Evolutionary conservation across 2,888 invertebrate species (phyloP).

Genomic region (Adelphocoris suturalis): DNA sequence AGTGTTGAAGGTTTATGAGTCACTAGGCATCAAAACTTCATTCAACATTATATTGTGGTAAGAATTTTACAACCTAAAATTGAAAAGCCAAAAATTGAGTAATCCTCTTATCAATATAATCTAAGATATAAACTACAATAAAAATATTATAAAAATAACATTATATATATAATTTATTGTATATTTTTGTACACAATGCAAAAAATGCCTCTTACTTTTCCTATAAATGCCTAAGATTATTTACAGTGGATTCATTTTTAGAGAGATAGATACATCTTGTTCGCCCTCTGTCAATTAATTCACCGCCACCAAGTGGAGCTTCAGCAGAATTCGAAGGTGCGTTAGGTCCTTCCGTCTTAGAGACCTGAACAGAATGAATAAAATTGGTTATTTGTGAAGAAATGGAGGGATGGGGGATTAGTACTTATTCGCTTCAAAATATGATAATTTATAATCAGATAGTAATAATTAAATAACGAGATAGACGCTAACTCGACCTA

Average conservation of each 20-base stretch:
- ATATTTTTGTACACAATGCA: slow-evolving; percentile 57
- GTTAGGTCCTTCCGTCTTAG: neutral
- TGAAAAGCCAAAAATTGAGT: slow-evolving; percentile 6
- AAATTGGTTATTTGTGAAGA: neutral
- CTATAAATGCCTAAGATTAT: slow-evolving; percentile 63
- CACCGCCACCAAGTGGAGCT: slow-evolving; percentile 54
- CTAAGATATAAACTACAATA: slow-evolving; percentile 34
- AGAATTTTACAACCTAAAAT: neutral
- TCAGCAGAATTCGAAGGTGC: slow-evolving; percentile 41
- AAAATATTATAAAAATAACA: slow-evolving; percentile 67
- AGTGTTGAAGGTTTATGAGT: neutral
- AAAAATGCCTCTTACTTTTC: neutral
- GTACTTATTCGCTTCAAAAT: too few species aligned
- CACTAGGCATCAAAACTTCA: neutral
- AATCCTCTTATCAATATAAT: slow-evolving; percentile 18
- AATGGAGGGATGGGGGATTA: too few species aligned
- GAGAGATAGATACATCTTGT: slow-evolving; percentile 48
- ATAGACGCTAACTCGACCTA: too few species aligned
- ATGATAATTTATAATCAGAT: too few species aligned
- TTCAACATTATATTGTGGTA: neutral
- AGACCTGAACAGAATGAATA: neutral
- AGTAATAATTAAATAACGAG: too few species aligned
- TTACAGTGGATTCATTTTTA: slow-evolving; percentile 61
- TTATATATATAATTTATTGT: slow-evolving; percentile 45
- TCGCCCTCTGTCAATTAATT: slow-evolving; percentile 38